Conservation (phyloP, 2,113 vertebrate species). For the Chascanopsetta lugubris region DNA sequence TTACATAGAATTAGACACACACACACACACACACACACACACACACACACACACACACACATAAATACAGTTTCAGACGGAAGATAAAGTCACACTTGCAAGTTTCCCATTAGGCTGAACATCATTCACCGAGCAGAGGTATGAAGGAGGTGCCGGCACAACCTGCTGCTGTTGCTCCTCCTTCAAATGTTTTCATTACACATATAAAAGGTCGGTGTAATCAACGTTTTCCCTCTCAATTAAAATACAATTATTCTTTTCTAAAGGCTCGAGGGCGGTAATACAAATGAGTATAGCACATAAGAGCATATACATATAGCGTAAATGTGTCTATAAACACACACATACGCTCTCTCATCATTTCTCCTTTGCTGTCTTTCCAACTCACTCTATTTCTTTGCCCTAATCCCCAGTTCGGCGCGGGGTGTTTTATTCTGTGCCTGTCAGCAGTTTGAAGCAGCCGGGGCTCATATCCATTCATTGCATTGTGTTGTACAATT, state of each 20-base stretch:
- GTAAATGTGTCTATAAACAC: too few species aligned
- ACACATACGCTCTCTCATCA: constrained; percentile 27
- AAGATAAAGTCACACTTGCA: background rate
- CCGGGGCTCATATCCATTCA: constrained; percentile 81
- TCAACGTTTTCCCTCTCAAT: constrained; percentile 65
- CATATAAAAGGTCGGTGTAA: constrained; percentile 60
- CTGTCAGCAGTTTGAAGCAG: constrained; percentile 80
- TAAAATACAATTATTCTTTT: constrained; percentile 60
- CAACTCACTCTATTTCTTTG: constrained; percentile 52
- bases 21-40: too few species aligned
- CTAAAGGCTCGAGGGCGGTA: constrained; percentile 36
- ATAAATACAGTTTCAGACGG: background rate
- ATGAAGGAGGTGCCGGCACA: constrained; percentile 3
- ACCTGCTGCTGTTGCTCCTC: constrained; percentile 21
- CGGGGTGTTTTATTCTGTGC: constrained; percentile 73
- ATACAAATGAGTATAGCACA: constrained; percentile 38
- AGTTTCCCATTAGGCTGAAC: constrained; percentile 1
- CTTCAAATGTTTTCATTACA: constrained; percentile 37
- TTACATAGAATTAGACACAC: too few species aligned
- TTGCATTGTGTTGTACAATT: constrained; percentile 83
- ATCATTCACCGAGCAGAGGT: constrained; percentile 4
- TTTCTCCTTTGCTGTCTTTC: constrained; percentile 55
- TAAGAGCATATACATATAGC: constrained; percentile 5
- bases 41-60: background rate
- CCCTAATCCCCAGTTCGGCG: constrained; percentile 74